Conservation (phyloP, 2,797 vertebrate genomes). For the Prionace glauca region DNA sequence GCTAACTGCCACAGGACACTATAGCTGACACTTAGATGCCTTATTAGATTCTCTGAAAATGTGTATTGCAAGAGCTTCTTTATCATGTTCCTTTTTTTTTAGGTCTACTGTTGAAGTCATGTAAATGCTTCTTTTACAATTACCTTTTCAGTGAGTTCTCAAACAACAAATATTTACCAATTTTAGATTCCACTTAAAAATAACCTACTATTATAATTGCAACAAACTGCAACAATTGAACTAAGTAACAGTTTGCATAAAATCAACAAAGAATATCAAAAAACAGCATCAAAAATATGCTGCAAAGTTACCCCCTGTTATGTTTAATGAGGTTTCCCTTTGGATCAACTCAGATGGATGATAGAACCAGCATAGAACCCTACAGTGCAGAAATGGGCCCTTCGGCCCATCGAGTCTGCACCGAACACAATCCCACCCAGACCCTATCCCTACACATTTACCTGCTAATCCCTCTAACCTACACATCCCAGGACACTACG, state of each 20-base stretch:
- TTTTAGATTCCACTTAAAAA: slow-evolving; percentile 25
- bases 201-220: not conserved
- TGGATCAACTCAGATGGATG: not conserved
- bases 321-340: not conserved
- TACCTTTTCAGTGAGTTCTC: slow-evolving; percentile 15
- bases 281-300: not conserved
- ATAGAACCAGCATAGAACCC: too few relatives aligned
- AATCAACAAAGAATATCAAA: not conserved
- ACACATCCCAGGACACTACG: too few relatives aligned
- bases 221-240: not conserved
- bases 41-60: not conserved
- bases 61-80: not conserved
- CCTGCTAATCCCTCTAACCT: too few relatives aligned
- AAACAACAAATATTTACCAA: not conserved
- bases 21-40: too few relatives aligned
- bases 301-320: too few relatives aligned
- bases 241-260: slow-evolving; percentile 11
- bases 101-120: not conserved
- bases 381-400: too few relatives aligned
- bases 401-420: too few relatives aligned
- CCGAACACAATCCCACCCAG: too few relatives aligned
- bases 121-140: not conserved
- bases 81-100: not conserved
- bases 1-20: not conserved
- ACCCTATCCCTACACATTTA: too few relatives aligned